These are phyloP conservation scores for Entomyzon cyanotis DNA, from an alignment of 2,113 vertebrate species.

Conservation along the genomic window DNA sequence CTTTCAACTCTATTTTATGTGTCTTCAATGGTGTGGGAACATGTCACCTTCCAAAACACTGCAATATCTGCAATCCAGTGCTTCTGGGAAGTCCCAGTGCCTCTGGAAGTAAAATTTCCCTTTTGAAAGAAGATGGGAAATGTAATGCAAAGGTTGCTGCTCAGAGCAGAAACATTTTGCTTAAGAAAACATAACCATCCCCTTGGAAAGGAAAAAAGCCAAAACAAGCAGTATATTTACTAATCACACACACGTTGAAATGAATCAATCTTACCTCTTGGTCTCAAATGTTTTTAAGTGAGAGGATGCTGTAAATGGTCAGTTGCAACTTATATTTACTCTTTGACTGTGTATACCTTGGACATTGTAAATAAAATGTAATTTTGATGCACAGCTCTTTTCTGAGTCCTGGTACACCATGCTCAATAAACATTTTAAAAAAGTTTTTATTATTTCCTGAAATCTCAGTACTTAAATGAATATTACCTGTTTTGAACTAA, in stretches of 20 bases:
- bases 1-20: not conserved
- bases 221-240: not conserved
- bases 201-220: not conserved
- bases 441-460: not conserved
- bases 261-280: not conserved
- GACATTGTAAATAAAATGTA: not conserved
- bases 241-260: not conserved
- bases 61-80: not conserved
- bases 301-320: not conserved
- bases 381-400: not conserved
- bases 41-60: not conserved
- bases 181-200: not conserved
- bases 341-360: not conserved
- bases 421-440: not conserved
- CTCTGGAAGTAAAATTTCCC: not conserved
- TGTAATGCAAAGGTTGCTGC: not conserved
- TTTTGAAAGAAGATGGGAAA: not conserved
- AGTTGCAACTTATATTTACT: not conserved
- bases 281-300: not conserved
- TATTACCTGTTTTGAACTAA: not conserved
- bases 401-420: not conserved
- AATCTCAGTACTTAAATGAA: not conserved
- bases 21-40: not conserved
- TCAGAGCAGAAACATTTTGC: not conserved
- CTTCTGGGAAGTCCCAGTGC: not conserved